Conservation (phyloP, 2,797 vertebrate species). For the Sternotherus odoratus region DNA sequence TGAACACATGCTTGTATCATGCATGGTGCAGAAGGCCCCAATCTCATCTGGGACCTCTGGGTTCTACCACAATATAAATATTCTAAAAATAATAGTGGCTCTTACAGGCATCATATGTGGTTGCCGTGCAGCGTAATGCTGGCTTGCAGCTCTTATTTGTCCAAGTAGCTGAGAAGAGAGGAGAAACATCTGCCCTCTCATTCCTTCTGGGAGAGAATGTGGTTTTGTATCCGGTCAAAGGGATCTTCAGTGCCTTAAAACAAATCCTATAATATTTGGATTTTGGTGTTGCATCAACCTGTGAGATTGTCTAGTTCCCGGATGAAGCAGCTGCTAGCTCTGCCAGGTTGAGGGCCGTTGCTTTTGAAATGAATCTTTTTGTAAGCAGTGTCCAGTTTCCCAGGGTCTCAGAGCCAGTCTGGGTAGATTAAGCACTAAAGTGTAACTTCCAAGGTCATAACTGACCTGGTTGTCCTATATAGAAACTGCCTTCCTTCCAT, state of each 20-base stretch:
- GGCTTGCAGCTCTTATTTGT: conserved; percentile 42
- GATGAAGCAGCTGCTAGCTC: conserved; percentile 22
- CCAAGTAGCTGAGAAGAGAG: conserved; percentile 21
- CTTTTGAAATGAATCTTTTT: conserved; percentile 73
- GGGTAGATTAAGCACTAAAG: conserved; percentile 63
- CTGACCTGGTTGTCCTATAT: conserved; percentile 27
- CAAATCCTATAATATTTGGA: conserved; percentile 65
- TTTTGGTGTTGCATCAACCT: conserved; percentile 55
- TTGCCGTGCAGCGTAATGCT: conserved; percentile 19
- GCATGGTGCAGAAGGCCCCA: conserved; percentile 25
- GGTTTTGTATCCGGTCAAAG: conserved; percentile 27
- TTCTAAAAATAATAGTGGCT: conserved; percentile 54
- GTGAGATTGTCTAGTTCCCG: conserved; percentile 37
- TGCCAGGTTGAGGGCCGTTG: not conserved
- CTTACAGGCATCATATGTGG: conserved; percentile 48
- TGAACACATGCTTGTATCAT: not conserved
- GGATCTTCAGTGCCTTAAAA: conserved; percentile 47
- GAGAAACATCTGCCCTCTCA: not conserved
- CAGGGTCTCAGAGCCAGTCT: conserved; percentile 56
- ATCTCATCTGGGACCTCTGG: conserved; percentile 40
- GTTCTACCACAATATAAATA: conserved; percentile 55
- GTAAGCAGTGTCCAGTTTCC: conserved; percentile 67
- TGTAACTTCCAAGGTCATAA: conserved; percentile 35
- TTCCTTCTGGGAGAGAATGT: too few species aligned
- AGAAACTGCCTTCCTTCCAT: conserved; percentile 1